Evolutionary conservation across 1,140 invertebrate species (phyloP).

Genomic region (Cydia strobilella): DNA sequence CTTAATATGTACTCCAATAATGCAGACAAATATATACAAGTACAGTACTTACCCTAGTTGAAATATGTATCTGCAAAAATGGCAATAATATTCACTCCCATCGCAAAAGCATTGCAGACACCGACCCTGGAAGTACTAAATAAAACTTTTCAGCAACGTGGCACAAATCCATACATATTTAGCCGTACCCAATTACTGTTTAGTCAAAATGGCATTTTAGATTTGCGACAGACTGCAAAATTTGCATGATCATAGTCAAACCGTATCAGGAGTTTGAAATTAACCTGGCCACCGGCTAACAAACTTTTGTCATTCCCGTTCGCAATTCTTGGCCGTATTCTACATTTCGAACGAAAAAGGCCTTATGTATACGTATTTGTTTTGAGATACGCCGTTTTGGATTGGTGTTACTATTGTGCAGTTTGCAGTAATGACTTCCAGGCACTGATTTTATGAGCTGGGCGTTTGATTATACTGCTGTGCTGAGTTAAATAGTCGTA

Average conservation of each 20-base stretch:
- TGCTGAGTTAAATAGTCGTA: neutral
- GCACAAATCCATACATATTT: neutral
- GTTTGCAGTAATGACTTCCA: constrained; percentile 16
- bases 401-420: neutral
- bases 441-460: neutral
- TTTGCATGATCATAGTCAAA: constrained; percentile 78
- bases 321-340: constrained; percentile 13
- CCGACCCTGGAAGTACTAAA: too few species aligned
- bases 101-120: too few species aligned
- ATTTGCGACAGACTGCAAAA: constrained; percentile 49
- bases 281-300: constrained; percentile 59
- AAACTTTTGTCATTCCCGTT: constrained; percentile 64
- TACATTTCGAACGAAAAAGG: neutral
- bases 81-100: too few species aligned
- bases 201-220: neutral
- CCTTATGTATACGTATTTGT: neutral
- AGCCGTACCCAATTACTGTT: neutral
- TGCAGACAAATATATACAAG: too few species aligned
- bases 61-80: too few species aligned
- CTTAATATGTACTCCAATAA: too few species aligned
- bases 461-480: constrained; percentile 5
- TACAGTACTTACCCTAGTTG: too few species aligned
- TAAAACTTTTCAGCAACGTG: neutral
- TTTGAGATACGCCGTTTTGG: neutral
- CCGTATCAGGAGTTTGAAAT: constrained; percentile 71